Conservation (phyloP, 2,888 invertebrate species). For the Diaperis boleti region DNA sequence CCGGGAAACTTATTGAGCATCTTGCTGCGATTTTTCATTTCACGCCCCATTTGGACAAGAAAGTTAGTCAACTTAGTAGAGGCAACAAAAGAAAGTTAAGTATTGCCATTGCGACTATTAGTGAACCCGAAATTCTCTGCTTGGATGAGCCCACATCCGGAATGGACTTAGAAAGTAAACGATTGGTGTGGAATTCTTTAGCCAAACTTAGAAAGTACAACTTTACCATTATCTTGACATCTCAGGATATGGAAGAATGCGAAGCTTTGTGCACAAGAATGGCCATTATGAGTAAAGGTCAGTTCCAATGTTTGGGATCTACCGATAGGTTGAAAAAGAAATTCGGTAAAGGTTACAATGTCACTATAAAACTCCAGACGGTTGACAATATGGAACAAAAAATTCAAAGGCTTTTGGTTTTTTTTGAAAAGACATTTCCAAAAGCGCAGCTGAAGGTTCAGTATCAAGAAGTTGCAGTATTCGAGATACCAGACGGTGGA, state of each 20-base stretch:
- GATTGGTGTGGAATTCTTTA: constrained; percentile 81
- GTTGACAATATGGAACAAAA: too few species aligned
- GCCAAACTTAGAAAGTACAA: constrained; percentile 74
- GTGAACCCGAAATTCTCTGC: constrained; percentile 66
- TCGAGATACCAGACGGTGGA: too few species aligned
- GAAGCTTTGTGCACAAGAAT: constrained; percentile 82
- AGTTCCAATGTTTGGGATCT: constrained; percentile 80
- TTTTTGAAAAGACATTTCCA: too few species aligned
- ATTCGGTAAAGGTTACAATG: constrained; percentile 70
- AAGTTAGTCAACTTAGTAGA: constrained; percentile 61
- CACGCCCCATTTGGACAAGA: constrained; percentile 61
- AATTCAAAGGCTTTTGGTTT: too few species aligned
- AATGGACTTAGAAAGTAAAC: constrained; percentile 80
- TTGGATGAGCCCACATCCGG: constrained; percentile 68
- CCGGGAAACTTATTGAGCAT: constrained; percentile 48
- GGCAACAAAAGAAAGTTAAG: constrained; percentile 68
- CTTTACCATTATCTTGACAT: constrained; percentile 80
- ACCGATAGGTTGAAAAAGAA: constrained; percentile 82
- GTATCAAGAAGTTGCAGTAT: too few species aligned
- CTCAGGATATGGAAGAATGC: constrained; percentile 87
- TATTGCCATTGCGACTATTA: constrained; percentile 67
- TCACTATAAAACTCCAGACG: constrained; percentile 57
- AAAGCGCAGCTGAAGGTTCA: too few species aligned
- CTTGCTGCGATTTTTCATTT: constrained; percentile 60
- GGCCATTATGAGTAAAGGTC: constrained; percentile 84